phyloP scores from a whole-genome alignment of 2,888 invertebrate genomes.

The Dysmachus trigonus region DNA sequence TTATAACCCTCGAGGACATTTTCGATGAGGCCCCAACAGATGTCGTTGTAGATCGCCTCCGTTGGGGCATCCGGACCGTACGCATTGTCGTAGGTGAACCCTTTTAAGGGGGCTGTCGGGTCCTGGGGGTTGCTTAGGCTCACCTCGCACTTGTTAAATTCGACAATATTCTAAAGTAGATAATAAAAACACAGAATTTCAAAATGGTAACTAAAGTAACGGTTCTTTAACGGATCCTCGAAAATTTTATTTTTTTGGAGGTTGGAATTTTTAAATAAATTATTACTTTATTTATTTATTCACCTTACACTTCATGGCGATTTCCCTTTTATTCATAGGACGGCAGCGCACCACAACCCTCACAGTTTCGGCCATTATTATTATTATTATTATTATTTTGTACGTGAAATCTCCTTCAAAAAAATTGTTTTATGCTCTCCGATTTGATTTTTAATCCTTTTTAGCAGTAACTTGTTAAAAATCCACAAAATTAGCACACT shows the following conservation, averaged over 20 bases:
- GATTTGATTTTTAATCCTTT: too few species aligned
- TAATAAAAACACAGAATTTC: too few species aligned
- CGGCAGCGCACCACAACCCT: slow-evolving; percentile 70
- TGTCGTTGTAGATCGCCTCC: slow-evolving; percentile 87
- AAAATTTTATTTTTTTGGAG: neutral
- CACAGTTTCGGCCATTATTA: slow-evolving; percentile 58
- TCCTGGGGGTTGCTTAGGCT: slow-evolving; percentile 73
- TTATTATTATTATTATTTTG: neutral
- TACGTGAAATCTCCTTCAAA: too few species aligned
- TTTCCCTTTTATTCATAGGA: slow-evolving; percentile 83
- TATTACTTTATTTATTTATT: slow-evolving; percentile 42
- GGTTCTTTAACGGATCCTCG: neutral
- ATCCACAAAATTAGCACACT: too few species aligned
- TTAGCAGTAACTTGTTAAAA: too few species aligned
- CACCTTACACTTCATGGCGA: slow-evolving; percentile 73
- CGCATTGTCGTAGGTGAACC: slow-evolving; percentile 85
- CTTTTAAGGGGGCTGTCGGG: slow-evolving; percentile 70
- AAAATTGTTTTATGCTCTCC: too few species aligned
- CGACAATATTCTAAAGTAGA: slow-evolving; percentile 69
- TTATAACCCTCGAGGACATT: slow-evolving; percentile 92
- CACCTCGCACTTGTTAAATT: slow-evolving; percentile 72
- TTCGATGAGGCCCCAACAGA: slow-evolving; percentile 83
- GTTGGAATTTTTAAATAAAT: neutral
- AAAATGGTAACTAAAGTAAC: too few species aligned
- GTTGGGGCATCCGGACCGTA: slow-evolving; percentile 82